A percentile compares a stretch with the other conserved stretches of the same genome.
These are phyloP conservation scores for Ganaspis sp. DNA, from an alignment of 1,140 invertebrate species.

Conservation along the genomic window DNA sequence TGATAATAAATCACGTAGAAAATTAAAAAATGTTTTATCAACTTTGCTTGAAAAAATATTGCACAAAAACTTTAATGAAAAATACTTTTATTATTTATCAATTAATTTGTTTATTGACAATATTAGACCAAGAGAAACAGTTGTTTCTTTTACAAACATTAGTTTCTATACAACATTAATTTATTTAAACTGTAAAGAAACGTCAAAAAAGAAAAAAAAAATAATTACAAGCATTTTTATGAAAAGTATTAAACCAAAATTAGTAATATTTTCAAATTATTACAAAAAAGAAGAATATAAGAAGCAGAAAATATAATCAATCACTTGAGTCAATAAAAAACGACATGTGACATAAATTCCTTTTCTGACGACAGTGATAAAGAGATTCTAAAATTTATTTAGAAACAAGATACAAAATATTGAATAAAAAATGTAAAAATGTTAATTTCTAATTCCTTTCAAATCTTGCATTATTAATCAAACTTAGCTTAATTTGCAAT, in stretches of 20 bases:
- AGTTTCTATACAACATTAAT: no score
- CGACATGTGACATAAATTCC: not conserved
- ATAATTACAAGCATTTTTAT: not conserved
- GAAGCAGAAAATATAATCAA: not conserved
- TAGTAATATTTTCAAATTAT: not conserved
- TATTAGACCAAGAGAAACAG: no score
- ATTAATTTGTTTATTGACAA: no score
- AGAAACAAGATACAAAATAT: no score
- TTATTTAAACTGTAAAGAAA: no score
- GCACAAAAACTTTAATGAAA: no score
- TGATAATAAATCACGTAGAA: not conserved
- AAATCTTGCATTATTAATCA: not conserved
- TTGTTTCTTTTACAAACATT: no score
- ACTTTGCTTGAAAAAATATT: no score
- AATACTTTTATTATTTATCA: no score
- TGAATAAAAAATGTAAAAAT: not conserved
- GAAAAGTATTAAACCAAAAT: not conserved
- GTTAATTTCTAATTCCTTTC: not conserved
- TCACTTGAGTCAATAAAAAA: slow-evolving; percentile 17
- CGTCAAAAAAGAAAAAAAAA: no score
- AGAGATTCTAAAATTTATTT: no score
- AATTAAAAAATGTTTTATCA: no score
- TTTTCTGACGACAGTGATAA: not conserved
- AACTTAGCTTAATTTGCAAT: not conserved
- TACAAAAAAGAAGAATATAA: not conserved